Base-by-base conservation (phyloP, 1,140 invertebrate species). In the Heliconius hewitsoni region DNA sequence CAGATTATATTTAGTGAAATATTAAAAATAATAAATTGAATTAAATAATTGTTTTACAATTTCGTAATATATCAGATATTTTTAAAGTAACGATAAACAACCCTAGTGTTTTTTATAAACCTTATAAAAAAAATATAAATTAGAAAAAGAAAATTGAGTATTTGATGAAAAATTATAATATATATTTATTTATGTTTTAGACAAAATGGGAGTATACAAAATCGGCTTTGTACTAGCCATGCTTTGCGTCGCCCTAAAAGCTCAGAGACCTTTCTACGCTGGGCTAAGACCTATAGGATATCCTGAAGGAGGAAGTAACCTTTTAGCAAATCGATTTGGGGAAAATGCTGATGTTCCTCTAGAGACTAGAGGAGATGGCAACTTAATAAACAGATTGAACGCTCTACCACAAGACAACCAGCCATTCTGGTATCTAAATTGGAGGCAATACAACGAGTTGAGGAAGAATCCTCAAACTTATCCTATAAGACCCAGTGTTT, bases 401-500 rank as follows among this genome's bases (percentile, higher is more conserved):
- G 79, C 91, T 9, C 90, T 95, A 90, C 95, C 95, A 9, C 84
- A 89, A 5, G 95, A 96, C 13, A 93, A 95, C 19, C 91, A 91
- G 82, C 96, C 96, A 1, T 96, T 96, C 81, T 96, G 95, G 95
- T 95, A 93, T 42, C 52, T 96, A 4, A 96, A 96, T 80, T 93
- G 93, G 87, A 87, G 90, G 55, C 90, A 94, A 4, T 95, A 96
- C 30, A 92, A 95, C 57, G 90, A 73, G 8, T 71, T 93, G 1
- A 93, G 94, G 39, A 88, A 86, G 19, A 91, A 91, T 46, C 91
- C 89, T n/a, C 86, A 91, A 80, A 89, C 84, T 19, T 93, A 86
- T 39, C 87, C 85, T 1, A 77, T 82, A 30, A 88, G 84, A 23
- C 86, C 84, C 0, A 92, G 87, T 72, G 76, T 50, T 16, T 80